phyloP scores from a whole-genome alignment of 2,797 vertebrate species.

The Epinephelus coioides region DNA sequence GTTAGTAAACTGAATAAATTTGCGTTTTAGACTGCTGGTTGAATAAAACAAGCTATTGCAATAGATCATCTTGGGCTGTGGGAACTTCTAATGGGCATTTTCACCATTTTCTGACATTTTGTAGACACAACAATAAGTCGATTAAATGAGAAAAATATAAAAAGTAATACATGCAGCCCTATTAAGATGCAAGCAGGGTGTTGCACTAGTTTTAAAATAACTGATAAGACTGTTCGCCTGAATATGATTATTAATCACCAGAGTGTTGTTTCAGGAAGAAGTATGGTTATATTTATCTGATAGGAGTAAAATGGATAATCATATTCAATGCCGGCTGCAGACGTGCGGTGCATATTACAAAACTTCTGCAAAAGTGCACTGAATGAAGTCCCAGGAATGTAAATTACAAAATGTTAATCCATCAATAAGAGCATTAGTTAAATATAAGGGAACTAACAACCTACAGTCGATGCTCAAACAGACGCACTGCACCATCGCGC shows the following conservation, averaged over 20 bases:
- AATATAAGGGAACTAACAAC: constrained; percentile 32
- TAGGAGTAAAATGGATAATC: neutral
- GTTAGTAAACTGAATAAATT: neutral
- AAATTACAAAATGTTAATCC: constrained; percentile 69
- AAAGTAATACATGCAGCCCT: neutral
- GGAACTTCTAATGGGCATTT: neutral
- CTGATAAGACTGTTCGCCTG: neutral
- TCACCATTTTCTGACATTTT: neutral
- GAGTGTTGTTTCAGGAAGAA: neutral
- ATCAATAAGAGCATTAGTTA: constrained; percentile 64
- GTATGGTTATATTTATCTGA: neutral
- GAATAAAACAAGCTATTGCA: neutral
- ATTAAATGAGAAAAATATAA: neutral
- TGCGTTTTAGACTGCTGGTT: neutral
- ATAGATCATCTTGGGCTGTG: neutral
- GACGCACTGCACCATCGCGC: neutral
- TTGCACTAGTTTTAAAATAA: constrained; percentile 23
- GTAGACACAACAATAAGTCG: neutral
- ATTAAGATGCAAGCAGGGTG: neutral
- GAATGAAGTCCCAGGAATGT: constrained; percentile 65
- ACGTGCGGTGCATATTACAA: constrained; percentile 1
- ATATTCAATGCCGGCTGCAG: neutral
- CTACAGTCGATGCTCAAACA: constrained; percentile 23
- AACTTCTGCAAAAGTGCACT: constrained; percentile 61
- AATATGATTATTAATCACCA: constrained; percentile 2